These are phyloP conservation scores for Ladona fulva DNA, from an alignment of 1,140 invertebrate genomes.

Conservation along the genomic window DNA sequence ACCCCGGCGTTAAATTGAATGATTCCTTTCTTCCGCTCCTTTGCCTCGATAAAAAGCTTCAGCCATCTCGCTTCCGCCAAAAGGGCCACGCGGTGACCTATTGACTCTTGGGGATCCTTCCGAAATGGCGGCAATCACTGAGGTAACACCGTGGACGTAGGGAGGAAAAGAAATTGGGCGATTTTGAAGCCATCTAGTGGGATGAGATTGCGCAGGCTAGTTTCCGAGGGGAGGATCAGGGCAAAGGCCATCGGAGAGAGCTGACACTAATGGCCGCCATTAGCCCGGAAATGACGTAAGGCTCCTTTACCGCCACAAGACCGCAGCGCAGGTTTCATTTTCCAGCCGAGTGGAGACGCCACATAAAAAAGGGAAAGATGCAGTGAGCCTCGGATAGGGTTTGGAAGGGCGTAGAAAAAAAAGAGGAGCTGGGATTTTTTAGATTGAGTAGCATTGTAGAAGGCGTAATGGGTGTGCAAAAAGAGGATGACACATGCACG, in stretches of 20 bases:
- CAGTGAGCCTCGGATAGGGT: not conserved
- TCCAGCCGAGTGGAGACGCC: slow-evolving; percentile 4
- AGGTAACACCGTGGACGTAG: too few species aligned
- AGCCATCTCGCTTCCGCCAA: too few species aligned
- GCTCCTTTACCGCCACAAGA: slow-evolving; percentile 23
- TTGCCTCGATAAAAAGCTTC: too few species aligned
- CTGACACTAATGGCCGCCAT: slow-evolving; percentile 24
- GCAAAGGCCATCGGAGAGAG: not conserved
- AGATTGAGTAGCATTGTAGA: not conserved
- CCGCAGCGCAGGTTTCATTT: slow-evolving; percentile 17
- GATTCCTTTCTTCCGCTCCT: too few species aligned
- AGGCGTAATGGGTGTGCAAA: not conserved
- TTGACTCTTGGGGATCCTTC: too few species aligned
- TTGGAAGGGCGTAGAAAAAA: not conserved
- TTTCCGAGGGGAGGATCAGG: not conserved
- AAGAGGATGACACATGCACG: not conserved
- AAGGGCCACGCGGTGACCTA: too few species aligned
- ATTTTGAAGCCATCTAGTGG: too few species aligned
- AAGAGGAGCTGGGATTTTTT: not conserved
- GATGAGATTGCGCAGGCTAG: not conserved
- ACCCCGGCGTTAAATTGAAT: too few species aligned
- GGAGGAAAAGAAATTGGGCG: too few species aligned
- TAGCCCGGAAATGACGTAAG: slow-evolving; percentile 24
- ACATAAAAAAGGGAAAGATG: slow-evolving; percentile 13
- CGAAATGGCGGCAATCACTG: too few species aligned